A percentile compares a stretch with the other conserved stretches of the same genome.
These are phyloP conservation scores for Gymnoscopelus braueri DNA, from an alignment of 2,797 vertebrate species.

Conservation along the genomic window DNA sequence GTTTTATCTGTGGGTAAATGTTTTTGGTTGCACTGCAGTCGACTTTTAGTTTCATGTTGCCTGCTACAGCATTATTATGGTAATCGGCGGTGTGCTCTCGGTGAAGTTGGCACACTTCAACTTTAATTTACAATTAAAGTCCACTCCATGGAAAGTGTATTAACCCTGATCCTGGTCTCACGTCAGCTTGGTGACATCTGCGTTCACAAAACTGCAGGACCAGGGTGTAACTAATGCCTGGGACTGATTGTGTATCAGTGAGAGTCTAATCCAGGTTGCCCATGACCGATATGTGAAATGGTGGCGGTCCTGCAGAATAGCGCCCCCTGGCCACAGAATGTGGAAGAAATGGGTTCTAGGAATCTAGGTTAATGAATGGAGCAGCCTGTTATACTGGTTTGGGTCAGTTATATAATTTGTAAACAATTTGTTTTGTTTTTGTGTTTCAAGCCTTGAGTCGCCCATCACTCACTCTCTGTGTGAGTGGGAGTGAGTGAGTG, in stretches of 20 bases:
- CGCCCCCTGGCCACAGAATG: conserved; percentile 37
- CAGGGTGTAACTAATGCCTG: background rate
- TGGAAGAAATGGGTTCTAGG: background rate
- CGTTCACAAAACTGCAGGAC: background rate
- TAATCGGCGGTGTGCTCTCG: too few relatives aligned
- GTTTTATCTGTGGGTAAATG: background rate
- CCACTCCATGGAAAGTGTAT: background rate
- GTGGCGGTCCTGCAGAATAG: conserved; percentile 23
- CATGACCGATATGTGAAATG: background rate
- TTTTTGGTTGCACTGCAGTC: background rate
- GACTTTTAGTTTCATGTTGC: background rate
- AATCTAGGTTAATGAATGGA: background rate
- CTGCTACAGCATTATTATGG: too few relatives aligned
- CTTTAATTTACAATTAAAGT: too few relatives aligned
- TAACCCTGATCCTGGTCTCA: background rate
- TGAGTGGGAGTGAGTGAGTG: conserved; percentile 11
- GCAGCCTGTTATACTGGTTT: background rate
- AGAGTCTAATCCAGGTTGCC: background rate
- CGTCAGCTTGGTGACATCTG: background rate
- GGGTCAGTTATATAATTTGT: conserved; percentile 7
- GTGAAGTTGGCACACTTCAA: too few relatives aligned
- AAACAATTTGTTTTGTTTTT: conserved; percentile 7
- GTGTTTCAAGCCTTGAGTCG: conserved; percentile 11
- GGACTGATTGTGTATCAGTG: background rate
- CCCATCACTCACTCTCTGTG: conserved; percentile 1